Percentiles rank a stretch among this genome's conserved stretches.
Evolutionary conservation across 2,888 invertebrate species (phyloP).

Genomic region (Polydrusus pterygomalis): DNA sequence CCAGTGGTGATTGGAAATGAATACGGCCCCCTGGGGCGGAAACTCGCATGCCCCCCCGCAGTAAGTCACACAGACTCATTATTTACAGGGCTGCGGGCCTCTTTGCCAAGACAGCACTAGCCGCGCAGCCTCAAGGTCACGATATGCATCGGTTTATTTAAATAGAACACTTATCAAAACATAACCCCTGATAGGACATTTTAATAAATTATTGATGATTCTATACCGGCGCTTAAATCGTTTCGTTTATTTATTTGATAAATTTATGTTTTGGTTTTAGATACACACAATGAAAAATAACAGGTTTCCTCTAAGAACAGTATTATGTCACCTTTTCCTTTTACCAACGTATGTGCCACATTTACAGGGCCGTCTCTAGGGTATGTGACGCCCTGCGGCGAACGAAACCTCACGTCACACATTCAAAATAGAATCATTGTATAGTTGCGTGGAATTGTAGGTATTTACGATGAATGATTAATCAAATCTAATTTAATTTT

Average conservation of each 20-base stretch:
- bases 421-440: too few species aligned
- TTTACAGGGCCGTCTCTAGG: too few species aligned
- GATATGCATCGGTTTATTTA: constrained; percentile 62
- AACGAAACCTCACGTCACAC: too few species aligned
- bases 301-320: too few species aligned
- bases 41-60: constrained; percentile 69
- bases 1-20: constrained; percentile 73
- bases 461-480: too few species aligned
- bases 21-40: constrained; percentile 70
- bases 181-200: constrained; percentile 53
- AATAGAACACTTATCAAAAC: constrained; percentile 60
- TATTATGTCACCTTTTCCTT: too few species aligned
- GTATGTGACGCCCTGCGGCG: too few species aligned
- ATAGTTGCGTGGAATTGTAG: too few species aligned
- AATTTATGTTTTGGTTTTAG: constrained; percentile 22
- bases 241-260: constrained; percentile 45
- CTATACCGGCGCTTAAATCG: constrained; percentile 42
- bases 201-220: constrained; percentile 56
- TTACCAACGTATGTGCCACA: too few species aligned
- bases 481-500: too few species aligned
- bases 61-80: constrained; percentile 71
- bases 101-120: constrained; percentile 67
- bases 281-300: background rate
- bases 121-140: constrained; percentile 62
- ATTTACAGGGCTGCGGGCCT: constrained; percentile 68